phyloP scores from a whole-genome alignment of 1,140 invertebrate species.

The Conopomorpha cramerella region DNA sequence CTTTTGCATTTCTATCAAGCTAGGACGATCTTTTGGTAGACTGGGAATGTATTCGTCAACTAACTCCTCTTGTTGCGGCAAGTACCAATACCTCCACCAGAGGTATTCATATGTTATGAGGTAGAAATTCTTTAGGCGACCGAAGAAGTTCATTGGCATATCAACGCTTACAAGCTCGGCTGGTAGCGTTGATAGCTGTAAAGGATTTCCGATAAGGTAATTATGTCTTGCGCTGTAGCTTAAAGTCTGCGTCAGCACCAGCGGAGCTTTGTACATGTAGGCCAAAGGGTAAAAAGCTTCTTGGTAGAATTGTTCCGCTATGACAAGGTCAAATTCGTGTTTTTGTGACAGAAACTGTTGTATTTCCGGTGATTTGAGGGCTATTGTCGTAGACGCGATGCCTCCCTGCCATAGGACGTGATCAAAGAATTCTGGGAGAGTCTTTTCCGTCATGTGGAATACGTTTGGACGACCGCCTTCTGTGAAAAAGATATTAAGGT shows the following conservation, averaged over 20 bases:
- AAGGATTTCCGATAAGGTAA: constrained; percentile 35
- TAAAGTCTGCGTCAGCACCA: constrained; percentile 35
- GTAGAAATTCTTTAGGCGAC: constrained; percentile 8
- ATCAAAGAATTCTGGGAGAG: background rate
- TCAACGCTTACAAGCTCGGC: constrained; percentile 22
- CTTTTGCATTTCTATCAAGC: constrained; percentile 21
- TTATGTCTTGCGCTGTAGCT: constrained; percentile 44
- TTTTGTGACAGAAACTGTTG: constrained; percentile 23
- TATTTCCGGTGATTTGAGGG: constrained; percentile 23
- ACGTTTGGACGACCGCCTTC: no score
- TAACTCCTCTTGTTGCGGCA: constrained; percentile 8
- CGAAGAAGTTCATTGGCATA: constrained; percentile 8
- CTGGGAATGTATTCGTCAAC: background rate
- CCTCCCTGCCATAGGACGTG: constrained; percentile 21
- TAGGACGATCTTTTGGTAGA: constrained; percentile 17
- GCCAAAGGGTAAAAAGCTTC: constrained; percentile 47
- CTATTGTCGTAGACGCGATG: constrained; percentile 23
- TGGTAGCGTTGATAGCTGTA: constrained; percentile 37
- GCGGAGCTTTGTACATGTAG: constrained; percentile 36
- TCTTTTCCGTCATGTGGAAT: background rate
- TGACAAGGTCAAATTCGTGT: constrained; percentile 32
- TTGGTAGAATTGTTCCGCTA: constrained; percentile 42
- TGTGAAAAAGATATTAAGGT: no score
- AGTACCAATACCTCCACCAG: constrained; percentile 5
- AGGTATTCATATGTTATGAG: constrained; percentile 7